Percentiles rank a stretch among this genome's conserved stretches.
phyloP scores from a whole-genome alignment of 1,140 invertebrate genomes.

The Drosophila malerkotliana region DNA sequence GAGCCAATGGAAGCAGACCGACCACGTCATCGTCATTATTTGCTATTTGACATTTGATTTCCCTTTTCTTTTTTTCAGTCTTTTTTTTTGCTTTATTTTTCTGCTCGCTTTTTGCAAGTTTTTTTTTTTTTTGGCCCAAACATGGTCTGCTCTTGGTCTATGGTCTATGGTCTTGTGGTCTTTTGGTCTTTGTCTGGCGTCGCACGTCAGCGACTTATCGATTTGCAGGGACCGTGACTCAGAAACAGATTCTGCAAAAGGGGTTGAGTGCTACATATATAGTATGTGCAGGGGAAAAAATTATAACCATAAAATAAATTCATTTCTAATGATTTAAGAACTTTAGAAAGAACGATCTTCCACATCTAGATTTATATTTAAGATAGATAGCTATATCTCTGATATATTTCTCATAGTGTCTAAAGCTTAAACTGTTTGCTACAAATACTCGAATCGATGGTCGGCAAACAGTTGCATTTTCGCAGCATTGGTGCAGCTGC shows the following conservation, averaged over 20 bases:
- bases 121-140: slow-evolving; percentile 41
- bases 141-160: slow-evolving; percentile 59
- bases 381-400: too few species aligned
- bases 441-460: slow-evolving; percentile 44
- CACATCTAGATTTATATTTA: too few species aligned
- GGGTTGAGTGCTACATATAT: slow-evolving; percentile 16
- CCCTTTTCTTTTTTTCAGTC: slow-evolving; percentile 35
- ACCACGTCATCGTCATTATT: slow-evolving; percentile 71
- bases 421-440: slow-evolving; percentile 11
- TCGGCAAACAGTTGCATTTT: slow-evolving; percentile 48
- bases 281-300: slow-evolving; percentile 7
- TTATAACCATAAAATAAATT: neutral
- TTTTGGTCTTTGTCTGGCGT: slow-evolving; percentile 55
- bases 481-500: slow-evolving; percentile 50
- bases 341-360: too few species aligned
- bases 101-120: slow-evolving; percentile 26
- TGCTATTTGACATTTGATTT: slow-evolving; percentile 79
- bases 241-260: slow-evolving; percentile 50
- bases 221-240: slow-evolving; percentile 73
- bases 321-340: too few species aligned
- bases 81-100: slow-evolving; percentile 13
- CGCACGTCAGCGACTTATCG: slow-evolving; percentile 72
- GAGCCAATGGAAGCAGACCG: slow-evolving; percentile 8
- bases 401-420: neutral
- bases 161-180: slow-evolving; percentile 17